Percentiles rank a stretch among this genome's conserved stretches.
Conservation (phyloP, 53 echinoderm and acorn worm species). For the Crossaster papposus region DNA sequence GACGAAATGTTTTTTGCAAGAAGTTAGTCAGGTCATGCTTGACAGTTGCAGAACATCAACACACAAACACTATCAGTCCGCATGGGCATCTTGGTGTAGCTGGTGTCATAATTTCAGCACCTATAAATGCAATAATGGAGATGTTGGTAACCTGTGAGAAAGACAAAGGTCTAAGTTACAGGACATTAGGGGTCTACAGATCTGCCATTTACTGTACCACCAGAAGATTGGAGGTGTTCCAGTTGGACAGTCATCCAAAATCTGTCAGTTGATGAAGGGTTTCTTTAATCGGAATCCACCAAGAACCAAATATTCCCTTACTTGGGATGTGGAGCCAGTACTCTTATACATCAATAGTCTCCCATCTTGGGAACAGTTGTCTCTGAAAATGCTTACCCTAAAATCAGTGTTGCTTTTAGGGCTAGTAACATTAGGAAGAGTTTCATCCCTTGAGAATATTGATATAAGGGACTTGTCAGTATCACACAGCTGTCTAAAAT, state of each 20-base stretch:
- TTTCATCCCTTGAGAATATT: constrained; percentile 36
- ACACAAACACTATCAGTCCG: constrained; percentile 54
- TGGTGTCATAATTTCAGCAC: constrained; percentile 62
- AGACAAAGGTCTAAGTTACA: constrained; percentile 46
- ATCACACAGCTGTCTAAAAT: constrained; percentile 2
- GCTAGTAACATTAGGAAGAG: constrained; percentile 25
- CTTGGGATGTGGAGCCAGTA: constrained; percentile 63
- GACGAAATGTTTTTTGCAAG: constrained; percentile 24
- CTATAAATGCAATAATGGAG: constrained; percentile 48
- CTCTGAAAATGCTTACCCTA: constrained; percentile 39
- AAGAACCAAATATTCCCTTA: constrained; percentile 39
- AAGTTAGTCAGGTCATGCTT: constrained; percentile 29
- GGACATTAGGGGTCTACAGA: constrained; percentile 40
- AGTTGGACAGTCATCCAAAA: constrained; percentile 38
- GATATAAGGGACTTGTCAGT: constrained; percentile 27
- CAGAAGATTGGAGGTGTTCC: constrained; percentile 15
- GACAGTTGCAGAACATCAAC: constrained; percentile 39
- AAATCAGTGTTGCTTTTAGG: constrained; percentile 59
- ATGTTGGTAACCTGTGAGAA: constrained; percentile 37
- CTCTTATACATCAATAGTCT: constrained; percentile 28
- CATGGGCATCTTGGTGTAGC: constrained; percentile 60
- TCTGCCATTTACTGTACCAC: constrained; percentile 52
- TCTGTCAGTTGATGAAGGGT: constrained; percentile 64
- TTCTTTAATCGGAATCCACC: constrained; percentile 73
- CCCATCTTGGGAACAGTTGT: constrained; percentile 21